Evolutionary conservation across 1,140 invertebrate species (phyloP), one percentile per base, ranked within the genome.

Genomic region (Magallana ariakensis): DNA sequence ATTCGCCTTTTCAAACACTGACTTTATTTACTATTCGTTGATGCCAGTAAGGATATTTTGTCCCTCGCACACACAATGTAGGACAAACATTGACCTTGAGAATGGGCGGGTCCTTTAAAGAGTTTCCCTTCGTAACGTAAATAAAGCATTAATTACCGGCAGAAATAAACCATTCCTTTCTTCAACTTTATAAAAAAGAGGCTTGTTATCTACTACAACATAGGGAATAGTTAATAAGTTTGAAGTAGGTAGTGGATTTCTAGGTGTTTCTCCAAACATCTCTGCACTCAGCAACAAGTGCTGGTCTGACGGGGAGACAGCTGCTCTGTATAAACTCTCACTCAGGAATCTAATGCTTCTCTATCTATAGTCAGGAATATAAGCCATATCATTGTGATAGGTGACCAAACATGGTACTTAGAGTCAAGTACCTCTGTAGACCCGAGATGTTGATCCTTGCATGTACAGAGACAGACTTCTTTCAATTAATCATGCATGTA

Each of bases 201-300:
- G 5, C 22, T 75, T 11, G 66, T 22, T 62, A 62, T 62, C 58
- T 62, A 19, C 58, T 75, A 75, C 22, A 75, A 11, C 22, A 33
- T 33, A 33, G 26, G 66, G 33, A 75, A 75, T 75, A 26, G 22
- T 9, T 26, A 75, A 33, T 75, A 11, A 19, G 5, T 75, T 75
- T 75, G 10, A 46, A 75, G 22, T 75, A 46, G 33, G 33, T 46
- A 46, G 33, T 13, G 13, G 66, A 75, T 33, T 26, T 19, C 22
- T 75, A 75, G 66, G 66, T 75, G 66, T 75, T 75, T 75, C 66
- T 22, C 66, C 33, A 75, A 75, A 75, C 58, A 62, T 62, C 19
- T 19, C 19, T 62, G 16, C 58, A 62, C 16, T 62, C 16, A 62
- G 22, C 33, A 33, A 75, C 66, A 13, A 75, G 66, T 75, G 66